Evolutionary conservation across 2,113 vertebrate genomes (phyloP).

Genomic region (Sinocyclocheilus maitianheensis): DNA sequence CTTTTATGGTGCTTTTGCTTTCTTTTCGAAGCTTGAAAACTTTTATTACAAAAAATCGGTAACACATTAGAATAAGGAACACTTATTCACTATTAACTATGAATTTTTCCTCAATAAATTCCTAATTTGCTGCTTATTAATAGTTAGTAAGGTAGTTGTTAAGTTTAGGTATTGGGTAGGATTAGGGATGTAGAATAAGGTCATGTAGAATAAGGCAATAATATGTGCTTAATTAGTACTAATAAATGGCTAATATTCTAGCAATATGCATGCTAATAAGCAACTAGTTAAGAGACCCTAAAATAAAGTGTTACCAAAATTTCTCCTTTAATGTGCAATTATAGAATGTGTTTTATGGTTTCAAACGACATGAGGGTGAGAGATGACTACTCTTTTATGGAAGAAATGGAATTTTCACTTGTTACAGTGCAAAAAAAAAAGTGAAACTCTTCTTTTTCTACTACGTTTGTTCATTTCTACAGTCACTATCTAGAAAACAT

Average conservation of each 20-base stretch:
- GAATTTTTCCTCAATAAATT: too few relatives aligned
- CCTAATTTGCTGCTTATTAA: too few relatives aligned
- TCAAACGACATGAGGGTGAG: neutral
- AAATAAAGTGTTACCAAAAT: neutral
- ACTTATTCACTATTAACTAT: too few relatives aligned
- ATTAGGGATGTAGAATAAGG: too few relatives aligned
- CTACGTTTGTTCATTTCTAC: neutral
- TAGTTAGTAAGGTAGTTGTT: too few relatives aligned
- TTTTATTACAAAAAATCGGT: neutral
- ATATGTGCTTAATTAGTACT: too few relatives aligned
- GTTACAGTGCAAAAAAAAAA: neutral
- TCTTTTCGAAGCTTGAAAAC: neutral
- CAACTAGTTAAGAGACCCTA: too few relatives aligned
- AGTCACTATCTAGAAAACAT: neutral
- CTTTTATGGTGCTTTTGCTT: neutral
- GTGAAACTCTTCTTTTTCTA: neutral
- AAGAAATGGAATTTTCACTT: neutral
- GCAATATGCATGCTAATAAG: too few relatives aligned
- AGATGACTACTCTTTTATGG: neutral
- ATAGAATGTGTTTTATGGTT: neutral
- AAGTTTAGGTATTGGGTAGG: too few relatives aligned
- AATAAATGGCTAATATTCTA: too few relatives aligned
- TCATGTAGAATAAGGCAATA: too few relatives aligned
- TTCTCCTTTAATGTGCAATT: neutral
- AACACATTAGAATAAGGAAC: too few relatives aligned